Conservation (phyloP, 2,888 invertebrate species). For the Drosophila differens region DNA sequence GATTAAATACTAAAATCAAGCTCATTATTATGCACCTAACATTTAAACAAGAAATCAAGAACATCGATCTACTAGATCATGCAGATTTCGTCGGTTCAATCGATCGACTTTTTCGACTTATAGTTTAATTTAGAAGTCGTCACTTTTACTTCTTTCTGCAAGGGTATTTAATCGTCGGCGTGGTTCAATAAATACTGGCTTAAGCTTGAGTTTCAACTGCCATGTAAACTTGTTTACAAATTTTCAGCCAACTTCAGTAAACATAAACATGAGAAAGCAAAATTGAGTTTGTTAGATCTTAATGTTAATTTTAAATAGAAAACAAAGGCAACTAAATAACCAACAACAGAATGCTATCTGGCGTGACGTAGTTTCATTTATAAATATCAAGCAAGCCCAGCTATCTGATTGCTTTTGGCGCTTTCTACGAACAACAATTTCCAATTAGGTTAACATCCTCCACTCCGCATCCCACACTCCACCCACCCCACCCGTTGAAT, state of each 20-base stretch:
- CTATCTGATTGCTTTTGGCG: slow-evolving; percentile 33
- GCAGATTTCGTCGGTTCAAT: background rate
- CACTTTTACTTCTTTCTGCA: background rate
- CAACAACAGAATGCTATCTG: background rate
- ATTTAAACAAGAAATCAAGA: background rate
- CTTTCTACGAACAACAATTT: slow-evolving; percentile 49
- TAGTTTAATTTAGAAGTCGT: background rate
- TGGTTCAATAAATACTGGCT: background rate
- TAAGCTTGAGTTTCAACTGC: background rate
- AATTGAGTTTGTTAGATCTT: background rate
- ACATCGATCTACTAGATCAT: background rate
- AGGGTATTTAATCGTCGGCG: too few relatives aligned
- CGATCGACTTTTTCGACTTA: background rate
- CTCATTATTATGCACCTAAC: background rate
- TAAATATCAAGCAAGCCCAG: slow-evolving; percentile 2
- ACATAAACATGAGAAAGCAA: background rate
- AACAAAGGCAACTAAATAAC: background rate
- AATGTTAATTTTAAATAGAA: background rate
- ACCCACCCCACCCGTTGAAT: background rate
- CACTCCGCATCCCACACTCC: background rate
- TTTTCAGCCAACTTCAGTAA: background rate
- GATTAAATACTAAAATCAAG: background rate
- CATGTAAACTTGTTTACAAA: background rate
- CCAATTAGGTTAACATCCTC: slow-evolving; percentile 57
- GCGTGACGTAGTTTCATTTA: slow-evolving; percentile 8